phyloP scores from a whole-genome alignment of 2,888 invertebrate genomes.

The Drosophila birchii region DNA sequence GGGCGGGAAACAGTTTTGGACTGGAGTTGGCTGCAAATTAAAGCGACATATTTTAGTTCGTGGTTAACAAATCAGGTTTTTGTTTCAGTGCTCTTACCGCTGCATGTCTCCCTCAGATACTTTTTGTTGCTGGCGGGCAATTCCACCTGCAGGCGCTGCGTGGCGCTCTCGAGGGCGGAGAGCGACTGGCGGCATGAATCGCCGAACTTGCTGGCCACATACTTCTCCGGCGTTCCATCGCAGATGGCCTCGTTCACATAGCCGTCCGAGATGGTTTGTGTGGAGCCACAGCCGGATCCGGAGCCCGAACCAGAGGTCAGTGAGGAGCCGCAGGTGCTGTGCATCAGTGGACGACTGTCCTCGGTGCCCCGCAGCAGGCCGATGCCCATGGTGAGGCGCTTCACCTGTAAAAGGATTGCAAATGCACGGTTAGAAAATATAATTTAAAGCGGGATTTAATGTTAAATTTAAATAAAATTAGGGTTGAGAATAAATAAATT shows the following conservation, averaged over 20 bases:
- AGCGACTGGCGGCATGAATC: slow-evolving; percentile 85
- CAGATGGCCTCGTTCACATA: slow-evolving; percentile 92
- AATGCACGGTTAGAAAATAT: slow-evolving; percentile 2
- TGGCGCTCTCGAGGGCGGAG: slow-evolving; percentile 83
- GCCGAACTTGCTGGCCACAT: slow-evolving; percentile 84
- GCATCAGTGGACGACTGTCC: slow-evolving; percentile 91
- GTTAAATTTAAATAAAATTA: too few relatives aligned
- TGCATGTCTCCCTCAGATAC: slow-evolving; percentile 84
- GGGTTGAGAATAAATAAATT: neutral
- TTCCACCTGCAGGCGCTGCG: slow-evolving; percentile 81
- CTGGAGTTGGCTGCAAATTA: slow-evolving; percentile 83
- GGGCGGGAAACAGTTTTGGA: slow-evolving; percentile 85
- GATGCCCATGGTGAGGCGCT: slow-evolving; percentile 92
- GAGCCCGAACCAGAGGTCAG: slow-evolving; percentile 86
- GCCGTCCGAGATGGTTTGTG: slow-evolving; percentile 90
- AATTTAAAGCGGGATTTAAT: neutral
- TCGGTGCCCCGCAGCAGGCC: slow-evolving; percentile 89
- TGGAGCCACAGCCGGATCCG: slow-evolving; percentile 84
- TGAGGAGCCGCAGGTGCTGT: slow-evolving; percentile 86
- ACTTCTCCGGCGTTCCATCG: slow-evolving; percentile 86
- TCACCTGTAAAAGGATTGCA: slow-evolving; percentile 85
- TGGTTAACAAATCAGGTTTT: neutral
- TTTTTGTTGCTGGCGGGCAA: slow-evolving; percentile 82
- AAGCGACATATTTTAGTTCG: neutral
- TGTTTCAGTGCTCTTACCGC: slow-evolving; percentile 70